Conservation (phyloP, 35 echinoderm and acorn worm species). For the Ptychodera flava region DNA sequence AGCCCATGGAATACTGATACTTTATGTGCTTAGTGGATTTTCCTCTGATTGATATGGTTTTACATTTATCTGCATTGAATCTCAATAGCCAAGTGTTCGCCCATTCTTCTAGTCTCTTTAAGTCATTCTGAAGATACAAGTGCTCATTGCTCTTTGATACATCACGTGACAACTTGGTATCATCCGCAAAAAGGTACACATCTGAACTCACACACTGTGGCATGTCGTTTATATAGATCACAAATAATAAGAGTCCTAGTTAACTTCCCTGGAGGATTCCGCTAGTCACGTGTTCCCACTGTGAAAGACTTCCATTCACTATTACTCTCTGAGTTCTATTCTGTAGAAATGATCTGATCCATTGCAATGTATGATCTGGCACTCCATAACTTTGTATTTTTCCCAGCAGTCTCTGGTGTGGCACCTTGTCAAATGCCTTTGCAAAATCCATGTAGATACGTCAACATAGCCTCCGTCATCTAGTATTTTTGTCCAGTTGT, state of each 20-base stretch:
- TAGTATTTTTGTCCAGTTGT: slow-evolving; percentile 2
- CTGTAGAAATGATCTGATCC: not conserved
- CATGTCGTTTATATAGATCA: not conserved
- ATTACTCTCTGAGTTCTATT: too few relatives aligned
- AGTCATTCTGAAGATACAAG: not conserved
- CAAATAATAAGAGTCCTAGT: not conserved
- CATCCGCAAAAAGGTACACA: not conserved
- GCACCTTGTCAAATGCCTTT: too few relatives aligned
- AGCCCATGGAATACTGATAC: too few relatives aligned
- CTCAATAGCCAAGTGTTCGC: not conserved
- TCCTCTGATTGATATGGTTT: too few relatives aligned
- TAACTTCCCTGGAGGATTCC: not conserved
- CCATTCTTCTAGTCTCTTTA: not conserved
- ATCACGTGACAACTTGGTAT: not conserved
- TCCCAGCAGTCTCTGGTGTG: not conserved
- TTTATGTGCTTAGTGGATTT: too few relatives aligned
- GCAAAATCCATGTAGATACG: too few relatives aligned
- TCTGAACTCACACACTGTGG: not conserved
- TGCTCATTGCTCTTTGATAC: not conserved
- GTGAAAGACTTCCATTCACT: too few relatives aligned
- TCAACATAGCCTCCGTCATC: not conserved
- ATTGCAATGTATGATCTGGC: not conserved
- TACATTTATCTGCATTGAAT: too few relatives aligned
- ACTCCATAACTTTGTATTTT: not conserved
- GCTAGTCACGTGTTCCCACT: not conserved